Conservation (phyloP, 1,140 invertebrate genomes). For the Mya arenaria region DNA sequence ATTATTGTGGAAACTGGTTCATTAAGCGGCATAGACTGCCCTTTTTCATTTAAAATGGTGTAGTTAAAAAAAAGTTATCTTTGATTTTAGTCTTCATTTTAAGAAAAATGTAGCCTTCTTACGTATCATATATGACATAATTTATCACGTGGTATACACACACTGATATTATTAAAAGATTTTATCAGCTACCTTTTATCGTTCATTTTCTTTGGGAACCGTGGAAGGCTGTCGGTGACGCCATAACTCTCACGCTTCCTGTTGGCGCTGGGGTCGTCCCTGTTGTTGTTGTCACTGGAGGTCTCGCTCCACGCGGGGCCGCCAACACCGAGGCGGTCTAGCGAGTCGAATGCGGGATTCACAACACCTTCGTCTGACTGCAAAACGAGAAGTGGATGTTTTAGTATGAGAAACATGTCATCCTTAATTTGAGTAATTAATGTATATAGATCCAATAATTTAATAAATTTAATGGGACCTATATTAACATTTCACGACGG, state of each 20-base stretch:
- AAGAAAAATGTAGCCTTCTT: not conserved
- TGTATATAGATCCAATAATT: too few relatives aligned
- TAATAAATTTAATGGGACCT: too few relatives aligned
- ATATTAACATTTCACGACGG: too few relatives aligned
- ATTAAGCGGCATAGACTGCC: too few relatives aligned
- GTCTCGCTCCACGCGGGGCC: slow-evolving; percentile 58
- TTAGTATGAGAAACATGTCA: too few relatives aligned
- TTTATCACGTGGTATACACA: not conserved
- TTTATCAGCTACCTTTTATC: not conserved
- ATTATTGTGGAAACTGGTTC: too few relatives aligned
- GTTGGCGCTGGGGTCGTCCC: slow-evolving; percentile 31
- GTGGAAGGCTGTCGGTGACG: slow-evolving; percentile 13
- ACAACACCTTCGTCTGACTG: slow-evolving; percentile 58
- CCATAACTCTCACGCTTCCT: slow-evolving; percentile 16
- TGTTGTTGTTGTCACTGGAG: slow-evolving; percentile 66
- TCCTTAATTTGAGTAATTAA: too few relatives aligned
- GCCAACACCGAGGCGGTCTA: slow-evolving; percentile 54
- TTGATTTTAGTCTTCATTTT: too few relatives aligned
- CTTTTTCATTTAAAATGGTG: too few relatives aligned
- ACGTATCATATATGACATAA: not conserved
- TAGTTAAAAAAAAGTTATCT: not conserved
- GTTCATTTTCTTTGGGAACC: not conserved
- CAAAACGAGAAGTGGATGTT: not conserved
- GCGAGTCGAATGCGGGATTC: slow-evolving; percentile 64
- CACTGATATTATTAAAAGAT: not conserved